phyloP scores from a whole-genome alignment of 2,113 vertebrate species.

The Ondatra zibethicus region DNA sequence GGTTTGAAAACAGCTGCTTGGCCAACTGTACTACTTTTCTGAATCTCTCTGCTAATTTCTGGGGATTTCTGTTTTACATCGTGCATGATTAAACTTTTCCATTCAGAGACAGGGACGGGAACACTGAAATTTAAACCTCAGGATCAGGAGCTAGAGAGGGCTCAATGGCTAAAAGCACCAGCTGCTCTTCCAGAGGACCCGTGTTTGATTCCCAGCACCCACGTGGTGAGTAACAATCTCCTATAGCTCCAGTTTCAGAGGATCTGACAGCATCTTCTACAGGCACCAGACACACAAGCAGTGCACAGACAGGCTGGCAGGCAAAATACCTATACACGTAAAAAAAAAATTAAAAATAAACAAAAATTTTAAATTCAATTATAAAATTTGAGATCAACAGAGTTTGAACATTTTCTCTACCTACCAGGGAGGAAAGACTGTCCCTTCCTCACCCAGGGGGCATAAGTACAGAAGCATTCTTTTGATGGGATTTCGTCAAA shows the following conservation, averaged over 20 bases:
- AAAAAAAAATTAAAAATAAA: background rate
- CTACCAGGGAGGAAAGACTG: background rate
- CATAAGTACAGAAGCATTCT: background rate
- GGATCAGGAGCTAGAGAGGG: background rate
- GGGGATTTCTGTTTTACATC: background rate
- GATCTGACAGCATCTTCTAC: background rate
- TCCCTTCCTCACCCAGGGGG: background rate
- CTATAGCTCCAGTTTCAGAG: background rate
- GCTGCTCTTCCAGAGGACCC: background rate
- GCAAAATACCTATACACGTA: background rate
- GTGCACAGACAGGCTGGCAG: background rate
- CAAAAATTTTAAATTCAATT: background rate
- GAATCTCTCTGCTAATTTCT: background rate
- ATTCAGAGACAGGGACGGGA: background rate
- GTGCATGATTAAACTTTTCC: background rate
- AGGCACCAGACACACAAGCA: background rate
- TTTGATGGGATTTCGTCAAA: background rate
- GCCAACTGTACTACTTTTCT: rapidly evolving
- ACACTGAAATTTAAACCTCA: background rate
- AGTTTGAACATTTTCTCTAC: background rate
- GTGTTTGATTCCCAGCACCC: background rate
- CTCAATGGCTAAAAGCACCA: background rate
- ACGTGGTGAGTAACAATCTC: background rate
- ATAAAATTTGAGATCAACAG: background rate
- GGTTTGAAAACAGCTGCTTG: slow-evolving; percentile 28